Base-by-base conservation (phyloP, 1,140 invertebrate genomes). In the Ceratina australensis region DNA sequence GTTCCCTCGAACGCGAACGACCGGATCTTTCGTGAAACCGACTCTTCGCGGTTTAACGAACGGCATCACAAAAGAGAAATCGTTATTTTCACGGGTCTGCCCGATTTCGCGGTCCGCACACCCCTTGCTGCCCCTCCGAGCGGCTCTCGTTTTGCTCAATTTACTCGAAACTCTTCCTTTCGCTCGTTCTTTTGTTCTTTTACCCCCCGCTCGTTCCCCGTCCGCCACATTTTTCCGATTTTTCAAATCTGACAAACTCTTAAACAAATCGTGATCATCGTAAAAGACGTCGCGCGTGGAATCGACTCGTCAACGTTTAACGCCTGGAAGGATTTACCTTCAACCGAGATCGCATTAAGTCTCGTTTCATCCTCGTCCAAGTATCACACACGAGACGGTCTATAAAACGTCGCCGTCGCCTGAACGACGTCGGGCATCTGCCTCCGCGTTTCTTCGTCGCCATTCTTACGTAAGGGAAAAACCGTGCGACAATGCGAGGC, bases 341-440 rank as follows among this genome's bases (percentile, higher is more conserved):
- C 52, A 47, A 63, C 68, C 57, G 57, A 81, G 87, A 89, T 89
- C 88, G 88, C 85, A 88, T 91, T 90, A 90, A 86, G 87, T 81
- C 85, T 68, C 85, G 74, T 66, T 76, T 69, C 61, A 75, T 82
- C 71, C 71, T 66, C 79, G 52, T 66, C 54, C 56, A 80, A 84
- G 83, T 89, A 89, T 87, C 89, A 85, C 49, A 85, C 49, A 54
- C 65, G 65, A 85, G 78, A 78, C 79, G 54, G 33, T 42, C 33
- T 42, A 65, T 60, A 72, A 81, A 89, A 86, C 75, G 82, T 85
- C 33, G 33, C 2, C 33, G 33, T 0, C 33, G 33, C 33, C 75
- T 86, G 79, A 87, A 84, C 85, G n/a, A n/a, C n/a, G n/a, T 42
- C 8, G 33, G 84, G 89, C 90, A 91, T 91, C 91, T 91, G 91